Evolutionary conservation across 1,140 invertebrate species (phyloP).

Genomic region (Littorina saxatilis): DNA sequence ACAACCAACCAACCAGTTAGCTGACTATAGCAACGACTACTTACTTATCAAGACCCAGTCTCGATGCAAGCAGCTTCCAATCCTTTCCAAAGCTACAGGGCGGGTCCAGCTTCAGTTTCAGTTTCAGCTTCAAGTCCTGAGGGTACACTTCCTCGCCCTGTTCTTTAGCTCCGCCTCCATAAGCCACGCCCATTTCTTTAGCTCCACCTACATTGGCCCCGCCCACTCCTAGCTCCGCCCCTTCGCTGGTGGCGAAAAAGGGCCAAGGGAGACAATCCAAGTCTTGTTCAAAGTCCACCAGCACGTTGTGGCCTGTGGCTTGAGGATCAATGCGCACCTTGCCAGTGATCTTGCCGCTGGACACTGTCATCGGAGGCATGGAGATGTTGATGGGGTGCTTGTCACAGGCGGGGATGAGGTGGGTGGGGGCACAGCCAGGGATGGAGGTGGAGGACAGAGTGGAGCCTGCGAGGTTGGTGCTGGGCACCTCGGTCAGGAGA

Average conservation of each 20-base stretch:
- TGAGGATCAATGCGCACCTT: not conserved
- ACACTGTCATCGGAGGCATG: not conserved
- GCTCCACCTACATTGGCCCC: too few species aligned
- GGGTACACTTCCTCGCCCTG: slow-evolving; percentile 29
- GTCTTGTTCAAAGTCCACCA: slow-evolving; percentile 23
- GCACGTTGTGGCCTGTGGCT: not conserved
- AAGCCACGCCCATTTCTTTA: too few species aligned
- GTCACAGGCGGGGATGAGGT: not conserved
- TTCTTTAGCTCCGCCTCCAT: too few species aligned
- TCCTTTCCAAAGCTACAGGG: slow-evolving; percentile 19
- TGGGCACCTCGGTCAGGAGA: not conserved
- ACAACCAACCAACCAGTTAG: too few species aligned
- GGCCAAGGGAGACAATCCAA: not conserved
- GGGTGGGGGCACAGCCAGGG: not conserved
- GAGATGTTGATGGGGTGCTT: slow-evolving; percentile 5
- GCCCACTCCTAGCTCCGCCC: too few species aligned
- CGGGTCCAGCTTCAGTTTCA: slow-evolving; percentile 46
- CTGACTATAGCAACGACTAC: not conserved
- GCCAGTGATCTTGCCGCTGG: not conserved
- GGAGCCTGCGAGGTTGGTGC: not conserved
- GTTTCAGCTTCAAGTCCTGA: slow-evolving; percentile 43
- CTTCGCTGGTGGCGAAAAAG: not conserved
- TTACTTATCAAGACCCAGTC: slow-evolving; percentile 29
- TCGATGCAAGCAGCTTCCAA: slow-evolving; percentile 37
- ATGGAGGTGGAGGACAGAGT: not conserved